These are phyloP conservation scores for Euphydryas editha DNA, from an alignment of 2,888 invertebrate genomes.

Conservation along the genomic window DNA sequence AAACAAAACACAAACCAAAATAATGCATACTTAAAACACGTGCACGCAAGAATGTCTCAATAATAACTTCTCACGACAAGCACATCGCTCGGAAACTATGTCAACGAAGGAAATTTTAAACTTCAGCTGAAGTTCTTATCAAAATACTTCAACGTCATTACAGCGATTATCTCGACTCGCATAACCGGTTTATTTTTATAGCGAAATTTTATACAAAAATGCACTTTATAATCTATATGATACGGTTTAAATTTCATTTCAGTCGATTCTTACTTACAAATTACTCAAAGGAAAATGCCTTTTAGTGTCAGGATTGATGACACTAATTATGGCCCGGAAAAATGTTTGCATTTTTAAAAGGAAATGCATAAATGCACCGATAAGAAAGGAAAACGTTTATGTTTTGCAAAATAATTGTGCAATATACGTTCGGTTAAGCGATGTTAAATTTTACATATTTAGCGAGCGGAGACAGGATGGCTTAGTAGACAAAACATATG, in stretches of 20 bases:
- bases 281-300: slow-evolving; percentile 21
- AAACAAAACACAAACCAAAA: not conserved
- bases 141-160: slow-evolving; percentile 37
- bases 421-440: not conserved
- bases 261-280: slow-evolving; percentile 5
- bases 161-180: slow-evolving; percentile 37
- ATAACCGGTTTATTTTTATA: slow-evolving; percentile 37
- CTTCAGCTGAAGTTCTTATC: slow-evolving; percentile 41
- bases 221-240: not conserved
- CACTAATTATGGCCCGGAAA: slow-evolving; percentile 30
- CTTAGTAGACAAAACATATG: no score
- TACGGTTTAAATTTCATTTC: slow-evolving; percentile 28
- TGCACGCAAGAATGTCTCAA: slow-evolving; percentile 5
- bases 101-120: slow-evolving; percentile 32
- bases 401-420: slow-evolving; percentile 8
- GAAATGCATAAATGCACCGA: slow-evolving; percentile 33
- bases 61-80: slow-evolving; percentile 20
- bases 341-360: slow-evolving; percentile 30
- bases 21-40: not conserved
- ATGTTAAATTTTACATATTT: not conserved
- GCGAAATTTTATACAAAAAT: slow-evolving; percentile 18
- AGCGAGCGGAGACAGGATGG: no score
- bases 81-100: slow-evolving; percentile 34
- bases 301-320: slow-evolving; percentile 29
- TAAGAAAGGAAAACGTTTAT: slow-evolving; percentile 25